These are phyloP conservation scores for Drosophila testacea DNA, from an alignment of 2,888 invertebrate genomes.

Conservation along the genomic window DNA sequence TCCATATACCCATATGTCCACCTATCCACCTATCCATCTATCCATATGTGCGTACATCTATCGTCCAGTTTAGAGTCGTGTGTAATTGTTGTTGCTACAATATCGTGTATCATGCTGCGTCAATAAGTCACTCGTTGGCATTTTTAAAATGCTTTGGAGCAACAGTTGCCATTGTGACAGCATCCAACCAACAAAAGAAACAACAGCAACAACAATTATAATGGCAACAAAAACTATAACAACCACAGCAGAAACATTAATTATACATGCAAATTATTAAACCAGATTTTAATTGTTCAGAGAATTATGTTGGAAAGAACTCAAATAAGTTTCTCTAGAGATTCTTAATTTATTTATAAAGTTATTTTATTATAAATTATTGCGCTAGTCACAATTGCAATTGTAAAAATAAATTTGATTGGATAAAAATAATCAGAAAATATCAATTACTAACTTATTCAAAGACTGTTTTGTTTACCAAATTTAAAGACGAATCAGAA, in stretches of 20 bases:
- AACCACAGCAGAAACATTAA: constrained; percentile 8
- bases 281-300: constrained; percentile 1
- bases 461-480: too few relatives aligned
- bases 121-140: constrained; percentile 78
- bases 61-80: constrained; percentile 44
- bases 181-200: background rate
- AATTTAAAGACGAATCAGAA: too few relatives aligned
- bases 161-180: constrained; percentile 46
- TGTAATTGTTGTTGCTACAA: constrained; percentile 52
- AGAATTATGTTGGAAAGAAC: too few relatives aligned
- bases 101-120: constrained; percentile 68
- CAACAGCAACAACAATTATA: background rate
- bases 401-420: too few relatives aligned
- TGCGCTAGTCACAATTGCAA: too few relatives aligned
- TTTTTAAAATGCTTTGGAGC: constrained; percentile 59
- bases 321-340: background rate
- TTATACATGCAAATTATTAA: constrained; percentile 12
- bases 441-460: too few relatives aligned
- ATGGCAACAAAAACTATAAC: constrained; percentile 1
- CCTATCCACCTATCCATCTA: constrained; percentile 11
- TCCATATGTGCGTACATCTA: constrained; percentile 22
- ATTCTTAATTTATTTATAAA: too few relatives aligned
- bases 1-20: constrained; percentile 10
- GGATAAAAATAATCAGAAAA: too few relatives aligned
- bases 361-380: too few relatives aligned